Conservation (phyloP, 1,140 invertebrate species). For the Hyles euphorbiae region DNA sequence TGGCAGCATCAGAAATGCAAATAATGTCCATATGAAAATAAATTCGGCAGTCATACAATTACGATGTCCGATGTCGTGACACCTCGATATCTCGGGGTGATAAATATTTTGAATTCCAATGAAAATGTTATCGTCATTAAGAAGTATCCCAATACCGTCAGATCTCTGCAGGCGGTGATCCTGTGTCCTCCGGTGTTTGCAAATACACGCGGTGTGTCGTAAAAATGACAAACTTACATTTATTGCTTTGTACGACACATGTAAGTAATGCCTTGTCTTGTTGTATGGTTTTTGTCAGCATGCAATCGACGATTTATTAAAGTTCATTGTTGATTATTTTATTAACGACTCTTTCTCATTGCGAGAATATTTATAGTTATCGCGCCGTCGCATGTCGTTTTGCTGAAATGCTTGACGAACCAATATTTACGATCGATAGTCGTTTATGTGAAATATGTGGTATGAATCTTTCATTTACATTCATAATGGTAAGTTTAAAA, state of each 20-base stretch:
- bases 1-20: too few relatives aligned
- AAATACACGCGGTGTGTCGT: slow-evolving; percentile 49
- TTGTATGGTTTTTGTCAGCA: slow-evolving; percentile 59
- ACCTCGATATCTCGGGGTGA: background rate
- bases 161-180: slow-evolving; percentile 44
- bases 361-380: slow-evolving; percentile 25
- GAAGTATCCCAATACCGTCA: slow-evolving; percentile 39
- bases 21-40: background rate
- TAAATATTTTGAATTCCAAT: background rate
- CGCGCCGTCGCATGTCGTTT: slow-evolving; percentile 16
- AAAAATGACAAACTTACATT: slow-evolving; percentile 64
- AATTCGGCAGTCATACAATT: background rate
- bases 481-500: too few relatives aligned
- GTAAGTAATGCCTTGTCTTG: slow-evolving; percentile 56
- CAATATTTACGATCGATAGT: slow-evolving; percentile 15
- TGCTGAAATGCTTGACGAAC: slow-evolving; percentile 27
- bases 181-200: slow-evolving; percentile 33
- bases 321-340: slow-evolving; percentile 57
- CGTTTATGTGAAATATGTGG: background rate
- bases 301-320: slow-evolving; percentile 64
- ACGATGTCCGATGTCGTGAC: slow-evolving; percentile 4
- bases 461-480: too few relatives aligned
- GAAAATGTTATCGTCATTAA: too few relatives aligned
- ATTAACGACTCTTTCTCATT: slow-evolving; percentile 37
- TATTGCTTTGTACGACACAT: slow-evolving; percentile 50